Conservation (phyloP, 2,888 invertebrate genomes). For the Diaphora mendica region DNA sequence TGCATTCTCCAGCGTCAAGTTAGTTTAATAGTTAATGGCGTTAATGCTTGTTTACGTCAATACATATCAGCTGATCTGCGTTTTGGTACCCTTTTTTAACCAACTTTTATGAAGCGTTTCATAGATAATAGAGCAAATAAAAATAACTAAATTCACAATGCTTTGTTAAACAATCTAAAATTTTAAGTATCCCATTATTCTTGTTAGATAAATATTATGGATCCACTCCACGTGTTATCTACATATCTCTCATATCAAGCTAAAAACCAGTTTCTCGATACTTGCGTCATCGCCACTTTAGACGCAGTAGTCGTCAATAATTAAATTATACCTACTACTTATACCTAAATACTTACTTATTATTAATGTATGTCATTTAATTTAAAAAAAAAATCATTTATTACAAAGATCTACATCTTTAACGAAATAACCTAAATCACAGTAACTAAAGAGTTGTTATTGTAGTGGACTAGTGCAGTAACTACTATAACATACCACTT, state of each 20-base stretch:
- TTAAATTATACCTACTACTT: background rate
- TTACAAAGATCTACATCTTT: too few species aligned
- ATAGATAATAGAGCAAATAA: background rate
- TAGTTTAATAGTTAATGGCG: background rate
- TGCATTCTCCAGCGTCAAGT: too few species aligned
- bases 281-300: slow-evolving; percentile 10
- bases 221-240: slow-evolving; percentile 1
- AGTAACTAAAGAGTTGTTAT: too few species aligned
- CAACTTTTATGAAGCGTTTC: background rate
- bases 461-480: too few species aligned
- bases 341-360: background rate
- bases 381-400: background rate
- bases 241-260: slow-evolving; percentile 12
- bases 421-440: too few species aligned
- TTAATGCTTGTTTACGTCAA: background rate
- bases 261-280: slow-evolving; percentile 10
- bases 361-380: background rate
- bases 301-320: slow-evolving; percentile 9
- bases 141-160: background rate
- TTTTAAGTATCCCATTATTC: background rate
- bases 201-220: slow-evolving; percentile 5
- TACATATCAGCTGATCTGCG: background rate
- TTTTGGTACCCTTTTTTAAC: background rate
- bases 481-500: too few species aligned
- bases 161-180: background rate